Base-by-base conservation (phyloP, 1,140 invertebrate species). In the Drosophila navojoa region DNA sequence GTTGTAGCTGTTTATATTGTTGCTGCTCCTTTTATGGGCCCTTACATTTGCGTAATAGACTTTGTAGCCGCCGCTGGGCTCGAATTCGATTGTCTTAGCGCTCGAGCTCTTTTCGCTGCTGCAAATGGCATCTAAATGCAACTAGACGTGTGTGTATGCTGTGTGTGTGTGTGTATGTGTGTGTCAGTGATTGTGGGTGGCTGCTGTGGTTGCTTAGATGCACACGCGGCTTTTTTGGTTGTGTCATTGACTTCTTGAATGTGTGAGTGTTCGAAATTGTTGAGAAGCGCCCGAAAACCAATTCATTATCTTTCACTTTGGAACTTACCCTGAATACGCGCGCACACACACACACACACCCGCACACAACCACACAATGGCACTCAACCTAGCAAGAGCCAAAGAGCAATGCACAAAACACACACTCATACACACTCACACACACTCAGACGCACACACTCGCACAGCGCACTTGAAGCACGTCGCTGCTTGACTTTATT, bases 401-500 rank as follows among this genome's bases (percentile, higher is more conserved):
- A 75, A 79, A 75, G 70, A 79, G 77, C 77, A 69, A 52, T 40
- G 66, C 69, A 54, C 44, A 80, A 66, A 35, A 59, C 50, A 45
- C 49, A 57, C 52, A 49, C 27, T 5, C 27, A 5, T 3, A 5
- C 19, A 19, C 19, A 19, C 19, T 19, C 19, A 19, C 19, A 22
- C 19, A 22, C 19, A 22, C 19, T 1, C 19, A 73, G 25, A 58
- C 27, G 66, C 44, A 67, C 70, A 58, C 54, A 73, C 61, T 22
- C 59, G 29, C 74, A 61, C 54, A 77, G 44, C 68, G 71, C 82
- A 84, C 84, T 89, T 69, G 80, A 90, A 71, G 82, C 82, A 86
- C 82, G 82, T 76, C 79, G 76, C 81, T 67, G 77, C 82, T 89
- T 89, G 84, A 89, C 85, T 89, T 89, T 87, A 89, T 87, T 89